phyloP scores from a whole-genome alignment of 2,888 invertebrate species.

The Thecophora atra region DNA sequence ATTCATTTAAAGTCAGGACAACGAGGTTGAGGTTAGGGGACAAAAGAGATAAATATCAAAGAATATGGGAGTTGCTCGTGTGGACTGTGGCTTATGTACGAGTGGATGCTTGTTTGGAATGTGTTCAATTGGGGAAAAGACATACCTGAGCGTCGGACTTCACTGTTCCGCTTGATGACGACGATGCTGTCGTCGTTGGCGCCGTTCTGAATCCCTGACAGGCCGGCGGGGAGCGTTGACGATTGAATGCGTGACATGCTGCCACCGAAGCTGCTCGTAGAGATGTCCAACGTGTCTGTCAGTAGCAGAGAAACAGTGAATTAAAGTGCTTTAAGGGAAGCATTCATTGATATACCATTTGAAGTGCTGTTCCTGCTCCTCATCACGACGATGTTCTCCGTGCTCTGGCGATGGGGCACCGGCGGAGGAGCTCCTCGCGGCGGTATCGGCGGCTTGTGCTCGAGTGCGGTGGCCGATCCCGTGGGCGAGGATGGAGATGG shows the following conservation, averaged over 20 bases:
- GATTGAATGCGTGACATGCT: slow-evolving; percentile 52
- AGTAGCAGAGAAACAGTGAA: not conserved
- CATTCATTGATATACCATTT: slow-evolving; percentile 52
- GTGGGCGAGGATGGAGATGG: slow-evolving; percentile 59
- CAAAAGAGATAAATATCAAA: not conserved
- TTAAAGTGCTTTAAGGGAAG: not conserved
- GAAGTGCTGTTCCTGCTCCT: slow-evolving; percentile 59
- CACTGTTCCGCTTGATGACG: slow-evolving; percentile 60
- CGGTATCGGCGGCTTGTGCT: slow-evolving; percentile 70
- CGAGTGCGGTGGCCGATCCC: slow-evolving; percentile 58
- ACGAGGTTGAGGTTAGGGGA: not conserved
- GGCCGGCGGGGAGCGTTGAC: slow-evolving; percentile 56
- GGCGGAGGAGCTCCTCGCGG: slow-evolving; percentile 71
- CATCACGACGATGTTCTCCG: slow-evolving; percentile 59
- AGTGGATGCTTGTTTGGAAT: no score
- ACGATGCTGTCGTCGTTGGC: slow-evolving; percentile 57
- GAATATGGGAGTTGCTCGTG: not conserved
- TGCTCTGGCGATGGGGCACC: slow-evolving; percentile 67
- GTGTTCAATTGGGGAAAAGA: not conserved
- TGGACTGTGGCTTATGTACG: no score
- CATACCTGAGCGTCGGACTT: slow-evolving; percentile 62
- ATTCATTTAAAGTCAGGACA: not conserved
- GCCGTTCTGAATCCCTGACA: slow-evolving; percentile 59
- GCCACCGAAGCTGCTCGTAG: slow-evolving; percentile 55
- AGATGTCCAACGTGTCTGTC: slow-evolving; percentile 56